Base-by-base conservation (phyloP, 2,113 vertebrate species). In the Microcebus murinus region DNA sequence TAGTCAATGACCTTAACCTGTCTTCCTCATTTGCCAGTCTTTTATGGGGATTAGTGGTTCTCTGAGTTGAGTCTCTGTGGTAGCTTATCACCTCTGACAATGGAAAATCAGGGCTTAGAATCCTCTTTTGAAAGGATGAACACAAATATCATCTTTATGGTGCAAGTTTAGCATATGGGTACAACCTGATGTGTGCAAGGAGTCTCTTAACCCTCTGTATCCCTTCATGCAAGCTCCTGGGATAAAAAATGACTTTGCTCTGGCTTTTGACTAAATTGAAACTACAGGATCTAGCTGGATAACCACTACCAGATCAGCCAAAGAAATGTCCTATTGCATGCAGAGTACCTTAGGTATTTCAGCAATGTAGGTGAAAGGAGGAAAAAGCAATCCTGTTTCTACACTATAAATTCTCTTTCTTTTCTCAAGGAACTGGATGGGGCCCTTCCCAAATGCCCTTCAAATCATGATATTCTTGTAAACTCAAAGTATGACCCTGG, bases 31-130 rank as follows among this genome's bases (percentile, higher is more conserved):
- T 83, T 94, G 36, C 67, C 76, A 42, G 74, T 63, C 91, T 92
- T 96, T 88, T 67, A 73, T 80, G 63, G 48, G 76, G 29, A 97
- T 94, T 95, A 92, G 85, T 90, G 48, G 29, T 77, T 94, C 67
- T 87, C 76, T 0, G 29, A 67, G 48, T 91, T 96, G 81, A 90
- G 68, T 87, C 82, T 95, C 17, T 82, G 13, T 29, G 65, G 57
- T 92, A 96, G 94, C 77, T 96, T 96, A 94, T 96, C 96, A 94
- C 50, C 48, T 73, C 82, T 91, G 85, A 94, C 91, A 96, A 97
- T 67, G 55, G 81, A 92, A 96, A 95, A 94, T 83, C 74, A 61
- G 57, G 27, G 82, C 76, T 95, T 86, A 97, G 87, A 87, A 82
- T 90, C 74, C 77, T 94, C 84, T 95, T 97, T 93, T 86, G 87